Evolutionary conservation across 2,797 vertebrate genomes (phyloP).

Genomic region (Lophius americanus): DNA sequence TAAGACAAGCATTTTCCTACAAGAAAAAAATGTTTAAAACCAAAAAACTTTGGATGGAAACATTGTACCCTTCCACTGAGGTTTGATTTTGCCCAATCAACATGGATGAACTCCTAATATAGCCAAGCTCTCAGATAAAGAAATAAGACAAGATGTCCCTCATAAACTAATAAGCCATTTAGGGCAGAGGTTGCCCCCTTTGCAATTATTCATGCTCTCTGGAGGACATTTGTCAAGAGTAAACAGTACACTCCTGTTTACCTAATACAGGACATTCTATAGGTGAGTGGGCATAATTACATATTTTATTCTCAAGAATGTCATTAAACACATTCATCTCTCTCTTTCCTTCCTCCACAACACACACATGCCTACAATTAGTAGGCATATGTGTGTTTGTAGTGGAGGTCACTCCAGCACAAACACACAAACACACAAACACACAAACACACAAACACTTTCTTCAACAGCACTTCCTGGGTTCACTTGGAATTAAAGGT

Average conservation of each 20-base stretch:
- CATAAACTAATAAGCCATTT: constrained; percentile 75
- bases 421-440: neutral
- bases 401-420: no score
- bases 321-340: constrained; percentile 68
- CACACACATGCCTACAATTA: neutral
- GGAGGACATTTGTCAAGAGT: constrained; percentile 68
- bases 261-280: constrained; percentile 60
- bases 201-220: constrained; percentile 69
- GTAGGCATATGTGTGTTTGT: neutral
- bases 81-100: constrained; percentile 49
- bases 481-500: constrained; percentile 54
- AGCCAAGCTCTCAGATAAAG: constrained; percentile 44
- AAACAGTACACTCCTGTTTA: constrained; percentile 75
- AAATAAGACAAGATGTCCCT: constrained; percentile 71
- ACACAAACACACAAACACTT: neutral
- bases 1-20: constrained; percentile 14
- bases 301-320: constrained; percentile 62
- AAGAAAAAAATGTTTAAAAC: constrained; percentile 35
- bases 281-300: constrained; percentile 68
- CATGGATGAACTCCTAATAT: constrained; percentile 32
- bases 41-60: constrained; percentile 39
- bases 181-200: constrained; percentile 70
- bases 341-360: constrained; percentile 12
- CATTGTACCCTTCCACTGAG: constrained; percentile 22
- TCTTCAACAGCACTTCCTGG: neutral